Base-by-base conservation (phyloP, 2,797 vertebrate genomes). In the Pterois miles region DNA sequence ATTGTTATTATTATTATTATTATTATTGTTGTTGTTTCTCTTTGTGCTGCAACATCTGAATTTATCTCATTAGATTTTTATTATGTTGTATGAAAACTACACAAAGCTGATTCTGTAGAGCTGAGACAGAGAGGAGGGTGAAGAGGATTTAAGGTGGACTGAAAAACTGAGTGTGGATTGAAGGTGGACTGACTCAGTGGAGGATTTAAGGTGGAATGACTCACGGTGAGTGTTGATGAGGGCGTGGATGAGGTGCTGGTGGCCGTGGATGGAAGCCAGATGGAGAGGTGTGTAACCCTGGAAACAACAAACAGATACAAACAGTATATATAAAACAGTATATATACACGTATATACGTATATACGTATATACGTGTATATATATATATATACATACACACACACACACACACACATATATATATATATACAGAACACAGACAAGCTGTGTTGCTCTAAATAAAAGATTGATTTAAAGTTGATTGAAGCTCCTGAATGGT, bases 221-320 rank as follows among this genome's bases (percentile, higher is more conserved):
- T 90, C 92, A 94, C 94, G 91, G 93, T 96, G 88, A 66, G 75
- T 78, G 85, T 90, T 86, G 94, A 96, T 86, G 70, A 96, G 93
- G 73, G 91, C 81, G 68, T 85, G 91, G 85, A 93, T 74, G 69
- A 96, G 69, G 66, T 94, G 91, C 66, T 87, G 77, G 83, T 93
- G 86, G 56, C 91, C 88, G 12, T 85, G 93, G 71, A 94, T 93
- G 87, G 93, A 93, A 77, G 92, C 94, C 62, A 93, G 89, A 76
- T 93, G 92, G 67, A 95, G 88, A 8, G 94, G 88, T 1, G 92
- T 89, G 81, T 91, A 95, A 71, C 87, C 93, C 94, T 95, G 82
- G 66, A 68, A 71, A 88, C 58, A 73, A 76, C 31, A 80, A 3
- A 40, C 23, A 66, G n/a, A n/a, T n/a, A n/a, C n/a, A n/a, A n/a